phyloP scores from a whole-genome alignment of 2,113 vertebrate genomes.

The Pao palembangensis region DNA sequence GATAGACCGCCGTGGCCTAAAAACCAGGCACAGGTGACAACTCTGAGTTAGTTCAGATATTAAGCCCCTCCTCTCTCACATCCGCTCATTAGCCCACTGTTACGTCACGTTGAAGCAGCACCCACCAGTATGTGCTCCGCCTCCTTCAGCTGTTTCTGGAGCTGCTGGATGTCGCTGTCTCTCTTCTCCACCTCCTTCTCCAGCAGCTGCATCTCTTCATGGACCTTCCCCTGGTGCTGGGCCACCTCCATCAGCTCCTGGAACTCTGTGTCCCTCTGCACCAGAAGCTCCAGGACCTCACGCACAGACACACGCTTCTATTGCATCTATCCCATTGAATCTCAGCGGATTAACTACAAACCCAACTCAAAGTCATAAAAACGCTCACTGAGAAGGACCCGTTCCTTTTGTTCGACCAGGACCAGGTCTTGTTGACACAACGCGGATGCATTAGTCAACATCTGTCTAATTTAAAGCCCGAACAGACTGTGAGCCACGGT shows the following conservation, averaged over 20 bases:
- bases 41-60: background rate
- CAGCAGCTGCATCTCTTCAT: conserved; percentile 93
- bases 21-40: background rate
- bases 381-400: too few relatives aligned
- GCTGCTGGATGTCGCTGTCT: conserved; percentile 94
- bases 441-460: too few relatives aligned
- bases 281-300: conserved; percentile 89
- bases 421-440: too few relatives aligned
- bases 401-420: too few relatives aligned
- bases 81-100: too few relatives aligned
- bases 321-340: too few relatives aligned
- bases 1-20: conserved; percentile 97
- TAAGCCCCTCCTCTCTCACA: too few relatives aligned
- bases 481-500: too few relatives aligned
- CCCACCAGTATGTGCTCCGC: conserved; percentile 94
- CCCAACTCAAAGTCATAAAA: background rate
- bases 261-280: conserved; percentile 91
- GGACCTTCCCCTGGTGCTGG: conserved; percentile 86
- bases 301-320: background rate
- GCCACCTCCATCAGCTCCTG: conserved; percentile 92
- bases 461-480: too few relatives aligned
- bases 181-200: conserved; percentile 96
- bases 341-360: background rate
- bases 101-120: background rate
- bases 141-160: conserved; percentile 98